phyloP scores from a whole-genome alignment of 2,113 vertebrate genomes.

The Thomomys bottae region DNA sequence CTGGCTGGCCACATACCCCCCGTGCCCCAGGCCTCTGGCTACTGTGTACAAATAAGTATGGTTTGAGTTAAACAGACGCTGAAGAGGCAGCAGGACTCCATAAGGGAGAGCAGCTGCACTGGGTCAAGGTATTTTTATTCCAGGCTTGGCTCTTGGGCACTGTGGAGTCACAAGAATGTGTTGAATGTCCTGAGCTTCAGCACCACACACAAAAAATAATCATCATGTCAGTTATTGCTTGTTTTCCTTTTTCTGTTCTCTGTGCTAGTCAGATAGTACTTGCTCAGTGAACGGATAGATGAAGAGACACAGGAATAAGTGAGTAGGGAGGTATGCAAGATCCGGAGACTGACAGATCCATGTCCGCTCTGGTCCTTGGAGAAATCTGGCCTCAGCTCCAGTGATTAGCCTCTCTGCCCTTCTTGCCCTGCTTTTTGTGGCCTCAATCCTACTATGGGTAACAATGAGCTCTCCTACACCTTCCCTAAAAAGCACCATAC shows the following conservation, averaged over 20 bases:
- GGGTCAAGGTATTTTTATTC: rapidly evolving
- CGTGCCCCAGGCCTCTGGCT: background rate
- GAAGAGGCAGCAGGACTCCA: background rate
- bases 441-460: background rate
- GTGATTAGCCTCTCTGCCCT: background rate
- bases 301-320: background rate
- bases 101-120: rapidly evolving
- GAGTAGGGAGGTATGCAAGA: background rate
- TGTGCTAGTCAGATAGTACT: background rate
- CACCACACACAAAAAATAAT: slow-evolving; percentile 18
- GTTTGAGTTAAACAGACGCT: background rate
- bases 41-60: background rate
- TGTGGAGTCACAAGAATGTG: rapidly evolving
- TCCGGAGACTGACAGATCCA: background rate
- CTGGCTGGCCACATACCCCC: background rate
- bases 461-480: background rate
- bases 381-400: background rate
- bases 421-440: background rate
- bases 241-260: background rate
- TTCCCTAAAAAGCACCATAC: background rate
- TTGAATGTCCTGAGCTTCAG: background rate
- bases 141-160: background rate
- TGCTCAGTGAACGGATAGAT: background rate
- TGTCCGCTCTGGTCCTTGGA: background rate
- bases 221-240: background rate